phyloP scores from a whole-genome alignment of 1,140 invertebrate species.

The Zaprionus capensis region DNA sequence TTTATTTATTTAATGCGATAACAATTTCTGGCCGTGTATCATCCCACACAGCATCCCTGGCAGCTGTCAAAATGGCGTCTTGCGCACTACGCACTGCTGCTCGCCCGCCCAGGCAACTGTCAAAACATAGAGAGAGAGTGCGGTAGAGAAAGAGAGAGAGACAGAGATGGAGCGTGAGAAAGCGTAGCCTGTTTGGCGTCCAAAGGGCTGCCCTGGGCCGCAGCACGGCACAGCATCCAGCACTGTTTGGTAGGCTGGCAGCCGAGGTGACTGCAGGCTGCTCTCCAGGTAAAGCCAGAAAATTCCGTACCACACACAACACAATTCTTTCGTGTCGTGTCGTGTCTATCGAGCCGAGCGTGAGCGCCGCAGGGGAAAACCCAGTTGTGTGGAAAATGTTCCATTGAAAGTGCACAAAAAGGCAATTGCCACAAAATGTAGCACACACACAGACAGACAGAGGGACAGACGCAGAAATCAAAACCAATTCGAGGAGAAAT shows the following conservation, averaged over 20 bases:
- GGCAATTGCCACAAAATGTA: slow-evolving; percentile 56
- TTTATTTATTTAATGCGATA: background rate
- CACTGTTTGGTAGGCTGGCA: slow-evolving; percentile 60
- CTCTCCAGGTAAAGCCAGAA: slow-evolving; percentile 27
- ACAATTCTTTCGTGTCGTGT: background rate
- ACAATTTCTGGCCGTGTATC: slow-evolving; percentile 33
- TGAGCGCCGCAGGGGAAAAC: background rate
- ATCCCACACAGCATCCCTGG: slow-evolving; percentile 64
- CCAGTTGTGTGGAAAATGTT: slow-evolving; percentile 65
- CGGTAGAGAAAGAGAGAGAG: background rate
- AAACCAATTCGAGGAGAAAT: slow-evolving; percentile 15
- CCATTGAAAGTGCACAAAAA: slow-evolving; percentile 56
- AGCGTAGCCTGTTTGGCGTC: slow-evolving; percentile 21
- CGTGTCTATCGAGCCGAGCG: background rate
- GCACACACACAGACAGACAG: slow-evolving; percentile 23
- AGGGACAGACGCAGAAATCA: slow-evolving; percentile 21
- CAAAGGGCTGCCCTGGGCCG: slow-evolving; percentile 21
- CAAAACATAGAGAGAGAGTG: slow-evolving; percentile 49
- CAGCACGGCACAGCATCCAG: slow-evolving; percentile 54
- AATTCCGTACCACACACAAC: background rate
- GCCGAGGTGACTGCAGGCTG: slow-evolving; percentile 43
- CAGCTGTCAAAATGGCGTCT: slow-evolving; percentile 46
- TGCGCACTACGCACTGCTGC: slow-evolving; percentile 34
- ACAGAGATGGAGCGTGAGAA: slow-evolving; percentile 4
- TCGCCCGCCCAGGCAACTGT: slow-evolving; percentile 34